These are phyloP conservation scores for Carposina sasakii DNA, from an alignment of 1,140 invertebrate genomes.

Conservation along the genomic window DNA sequence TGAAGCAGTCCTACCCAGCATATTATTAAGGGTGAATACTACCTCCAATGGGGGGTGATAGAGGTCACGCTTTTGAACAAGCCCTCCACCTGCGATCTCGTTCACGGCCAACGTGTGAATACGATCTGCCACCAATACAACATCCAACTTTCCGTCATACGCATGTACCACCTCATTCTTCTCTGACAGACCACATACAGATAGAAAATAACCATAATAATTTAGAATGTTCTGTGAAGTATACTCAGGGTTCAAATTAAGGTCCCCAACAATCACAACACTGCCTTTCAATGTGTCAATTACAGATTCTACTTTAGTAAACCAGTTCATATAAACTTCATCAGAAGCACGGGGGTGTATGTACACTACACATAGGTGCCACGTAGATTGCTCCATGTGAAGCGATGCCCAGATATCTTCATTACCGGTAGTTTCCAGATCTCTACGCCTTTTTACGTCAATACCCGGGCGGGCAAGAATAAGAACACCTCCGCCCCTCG, in stretches of 20 bases:
- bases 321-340: background rate
- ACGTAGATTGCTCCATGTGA: background rate
- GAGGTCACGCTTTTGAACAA: background rate
- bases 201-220: slow-evolving; percentile 7
- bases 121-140: background rate
- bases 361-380: background rate
- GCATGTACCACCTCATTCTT: slow-evolving; percentile 3
- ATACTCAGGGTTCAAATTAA: slow-evolving; percentile 4
- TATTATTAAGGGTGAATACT: background rate
- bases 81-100: background rate
- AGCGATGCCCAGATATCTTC: slow-evolving; percentile 5
- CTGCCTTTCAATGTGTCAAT: background rate
- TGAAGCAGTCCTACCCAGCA: background rate
- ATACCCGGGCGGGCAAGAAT: background rate
- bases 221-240: background rate
- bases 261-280: background rate
- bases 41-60: slow-evolving; percentile 2
- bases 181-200: slow-evolving; percentile 1
- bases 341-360: background rate
- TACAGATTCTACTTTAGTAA: slow-evolving; percentile 1
- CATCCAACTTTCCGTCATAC: slow-evolving; percentile 1
- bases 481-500: background rate
- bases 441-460: background rate
- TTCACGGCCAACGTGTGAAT: background rate
- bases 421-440: background rate